A percentile compares a stretch with the other conserved stretches of the same genome.
These are phyloP conservation scores for Tribolium madens DNA, from an alignment of 1,140 invertebrate species.

Conservation along the genomic window DNA sequence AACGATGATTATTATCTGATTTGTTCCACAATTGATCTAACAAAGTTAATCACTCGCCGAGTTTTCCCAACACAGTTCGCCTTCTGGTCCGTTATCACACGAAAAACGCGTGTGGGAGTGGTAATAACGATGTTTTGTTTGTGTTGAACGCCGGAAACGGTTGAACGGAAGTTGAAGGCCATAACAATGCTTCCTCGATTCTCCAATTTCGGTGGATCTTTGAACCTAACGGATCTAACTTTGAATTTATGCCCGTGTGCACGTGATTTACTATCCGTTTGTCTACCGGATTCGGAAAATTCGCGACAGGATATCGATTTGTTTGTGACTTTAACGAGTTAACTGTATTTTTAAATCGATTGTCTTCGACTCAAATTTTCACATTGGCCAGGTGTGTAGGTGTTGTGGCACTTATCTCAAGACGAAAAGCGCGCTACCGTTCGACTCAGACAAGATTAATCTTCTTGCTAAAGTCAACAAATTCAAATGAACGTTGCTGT, in stretches of 20 bases:
- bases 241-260: not conserved
- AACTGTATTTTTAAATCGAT: not conserved
- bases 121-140: not conserved
- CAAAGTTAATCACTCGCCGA: not conserved
- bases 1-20: not conserved
- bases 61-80: not conserved
- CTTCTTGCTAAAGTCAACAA: conserved; percentile 6
- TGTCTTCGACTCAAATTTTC: not conserved
- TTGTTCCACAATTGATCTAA: not conserved
- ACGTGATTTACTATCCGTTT: not conserved
- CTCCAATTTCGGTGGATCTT: conserved; percentile 3
- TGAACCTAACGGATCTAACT: not conserved
- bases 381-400: not conserved
- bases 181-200: not conserved
- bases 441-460: not conserved
- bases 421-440: not conserved
- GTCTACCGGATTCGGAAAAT: not conserved
- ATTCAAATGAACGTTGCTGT: not conserved
- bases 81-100: not conserved
- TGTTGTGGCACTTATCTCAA: not conserved
- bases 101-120: not conserved
- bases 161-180: conserved; percentile 10
- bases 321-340: not conserved
- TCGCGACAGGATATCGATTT: conserved; percentile 6
- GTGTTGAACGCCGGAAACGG: not conserved